Evolutionary conservation across 2,888 invertebrate genomes (phyloP), one percentile per base, ranked within the genome.

Genomic region (Pyralis farinalis): DNA sequence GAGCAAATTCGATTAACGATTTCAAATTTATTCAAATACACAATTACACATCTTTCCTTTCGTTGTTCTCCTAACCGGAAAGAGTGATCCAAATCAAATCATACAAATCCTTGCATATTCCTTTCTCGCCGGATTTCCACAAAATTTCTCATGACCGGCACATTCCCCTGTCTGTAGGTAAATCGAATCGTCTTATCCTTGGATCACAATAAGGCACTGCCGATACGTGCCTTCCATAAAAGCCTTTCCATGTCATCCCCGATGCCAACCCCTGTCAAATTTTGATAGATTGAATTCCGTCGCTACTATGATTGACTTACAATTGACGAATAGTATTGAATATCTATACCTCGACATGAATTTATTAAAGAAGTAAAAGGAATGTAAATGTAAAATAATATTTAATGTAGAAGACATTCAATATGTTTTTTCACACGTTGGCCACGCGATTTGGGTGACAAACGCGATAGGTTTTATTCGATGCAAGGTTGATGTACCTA

Each of bases 181-280:
- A 37, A 30, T 37, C 21, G 30, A n/a, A 37, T 37, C 36, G 34
- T 12, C 34, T 35, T 35, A 29, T 34, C 34, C 34, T 7, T 27
- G 10, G 25, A 20, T 42, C 28, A 25, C 42, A 40, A 45, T 42
- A 43, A 43, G 37, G 40, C 45, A 45, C 46, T 46, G 30, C 38
- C 6, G 34, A 32, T 42, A 42, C 37, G 46, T 44, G 46, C 46
- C 16, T 25, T 43, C 55, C 60, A 51, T 75, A 71, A 83, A 78
- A 85, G 83, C 76, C 56, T 84, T 85, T 78, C 67, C 75, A 58
- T 85, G 84, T 84, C 83, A 75, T 68, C 59, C 67, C 61, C 51
- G 59, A 62, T 62, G 63, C 58, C 61, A 66, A 79, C 84, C 84
- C 75, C 57, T 64, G 80, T 85, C 87, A 84, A 78, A 76, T 68